Conservation (phyloP, 2,113 vertebrate genomes). For the Cyprinodon brontotheroides region DNA sequence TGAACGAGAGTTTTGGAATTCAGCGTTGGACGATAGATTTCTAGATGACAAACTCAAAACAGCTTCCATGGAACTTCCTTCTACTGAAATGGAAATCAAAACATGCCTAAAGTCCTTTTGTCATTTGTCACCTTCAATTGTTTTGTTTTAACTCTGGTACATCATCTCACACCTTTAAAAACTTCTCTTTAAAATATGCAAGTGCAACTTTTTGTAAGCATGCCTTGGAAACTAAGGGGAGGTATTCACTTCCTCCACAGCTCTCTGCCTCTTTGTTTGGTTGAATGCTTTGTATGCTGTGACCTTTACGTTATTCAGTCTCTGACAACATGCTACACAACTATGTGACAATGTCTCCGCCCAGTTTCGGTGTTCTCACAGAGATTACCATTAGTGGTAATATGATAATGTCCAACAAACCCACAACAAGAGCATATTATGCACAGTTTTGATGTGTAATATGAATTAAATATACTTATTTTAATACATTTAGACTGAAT, state of each 20-base stretch:
- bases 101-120: not conserved
- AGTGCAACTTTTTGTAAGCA: not conserved
- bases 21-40: not conserved
- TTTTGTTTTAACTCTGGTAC: not conserved
- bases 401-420: slow-evolving; percentile 33
- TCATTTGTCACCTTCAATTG: not conserved
- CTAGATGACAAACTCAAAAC: not conserved
- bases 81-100: not conserved
- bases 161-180: slow-evolving; percentile 16
- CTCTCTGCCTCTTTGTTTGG: slow-evolving; percentile 40
- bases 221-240: not conserved
- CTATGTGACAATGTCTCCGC: slow-evolving; percentile 18
- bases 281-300: slow-evolving; percentile 20
- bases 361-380: slow-evolving; percentile 25
- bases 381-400: slow-evolving; percentile 24
- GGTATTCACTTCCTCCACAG: slow-evolving; percentile 27
- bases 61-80: not conserved
- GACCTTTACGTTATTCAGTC: slow-evolving; percentile 40
- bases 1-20: not conserved
- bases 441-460: not conserved
- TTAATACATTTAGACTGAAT: slow-evolving; percentile 15
- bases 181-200: slow-evolving; percentile 5
- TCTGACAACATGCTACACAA: slow-evolving; percentile 3
- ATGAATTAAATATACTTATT: not conserved
- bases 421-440: not conserved